Evolutionary conservation across 2,797 vertebrate genomes (phyloP).

Genomic region (Pachyuromys duprasi): DNA sequence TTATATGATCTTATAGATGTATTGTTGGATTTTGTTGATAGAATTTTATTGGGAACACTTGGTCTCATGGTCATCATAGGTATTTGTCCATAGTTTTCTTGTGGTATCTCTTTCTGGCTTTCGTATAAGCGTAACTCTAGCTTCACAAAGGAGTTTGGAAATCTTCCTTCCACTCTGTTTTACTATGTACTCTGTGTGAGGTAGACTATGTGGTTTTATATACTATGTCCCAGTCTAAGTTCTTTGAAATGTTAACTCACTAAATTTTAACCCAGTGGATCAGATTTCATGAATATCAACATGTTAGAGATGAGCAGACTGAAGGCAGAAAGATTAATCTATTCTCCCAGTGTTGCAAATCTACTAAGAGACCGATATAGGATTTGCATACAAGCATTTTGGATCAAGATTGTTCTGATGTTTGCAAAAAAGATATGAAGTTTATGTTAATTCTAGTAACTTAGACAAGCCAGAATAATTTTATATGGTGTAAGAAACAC

Average conservation of each 20-base stretch:
- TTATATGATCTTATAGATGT: neutral
- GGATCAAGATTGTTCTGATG: neutral
- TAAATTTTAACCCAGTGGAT: neutral
- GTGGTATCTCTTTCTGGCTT: neutral
- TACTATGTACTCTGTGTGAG: neutral
- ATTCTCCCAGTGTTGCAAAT: neutral
- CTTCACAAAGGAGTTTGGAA: neutral
- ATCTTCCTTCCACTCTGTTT: neutral
- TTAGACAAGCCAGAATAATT: neutral
- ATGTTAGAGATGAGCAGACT: neutral
- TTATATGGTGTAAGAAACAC: neutral
- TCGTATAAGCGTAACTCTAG: neutral
- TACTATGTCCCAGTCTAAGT: neutral
- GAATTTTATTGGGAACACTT: neutral
- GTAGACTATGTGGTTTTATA: neutral
- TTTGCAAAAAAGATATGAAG: neutral
- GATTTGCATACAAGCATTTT: neutral
- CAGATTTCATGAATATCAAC: neutral
- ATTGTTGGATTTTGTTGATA: neutral
- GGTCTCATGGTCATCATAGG: neutral
- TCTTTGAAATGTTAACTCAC: neutral
- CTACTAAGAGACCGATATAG: neutral
- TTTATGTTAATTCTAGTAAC: neutral
- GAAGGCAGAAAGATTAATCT: neutral
- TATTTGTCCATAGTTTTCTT: neutral